Evolutionary conservation across 2,888 invertebrate species (phyloP).

Genomic region (Eupithecia exiguata): DNA sequence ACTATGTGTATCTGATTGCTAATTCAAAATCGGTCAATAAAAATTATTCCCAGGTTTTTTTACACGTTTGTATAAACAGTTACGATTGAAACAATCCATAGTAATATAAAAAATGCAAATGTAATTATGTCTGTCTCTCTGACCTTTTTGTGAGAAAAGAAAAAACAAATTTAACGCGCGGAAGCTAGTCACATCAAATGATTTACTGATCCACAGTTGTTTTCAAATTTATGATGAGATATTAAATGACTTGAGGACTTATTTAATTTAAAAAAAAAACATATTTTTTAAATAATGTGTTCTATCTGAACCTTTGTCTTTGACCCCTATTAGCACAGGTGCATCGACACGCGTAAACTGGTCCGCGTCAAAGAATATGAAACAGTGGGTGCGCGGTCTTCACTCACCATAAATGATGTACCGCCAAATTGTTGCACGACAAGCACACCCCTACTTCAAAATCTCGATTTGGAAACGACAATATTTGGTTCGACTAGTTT

Average conservation of each 20-base stretch:
- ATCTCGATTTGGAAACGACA: slow-evolving; percentile 15
- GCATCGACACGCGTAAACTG: slow-evolving; percentile 64
- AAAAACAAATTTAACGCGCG: too few relatives aligned
- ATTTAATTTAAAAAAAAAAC: background rate
- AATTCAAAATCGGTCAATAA: slow-evolving; percentile 7
- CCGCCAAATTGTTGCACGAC: slow-evolving; percentile 51
- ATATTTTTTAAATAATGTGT: too few relatives aligned
- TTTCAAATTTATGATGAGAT: background rate
- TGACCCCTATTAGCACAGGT: slow-evolving; percentile 60
- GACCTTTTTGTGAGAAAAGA: background rate
- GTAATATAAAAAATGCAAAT: background rate
- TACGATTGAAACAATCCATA: background rate
- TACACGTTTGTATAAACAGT: background rate
- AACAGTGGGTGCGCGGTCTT: slow-evolving; percentile 36
- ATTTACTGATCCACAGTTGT: background rate
- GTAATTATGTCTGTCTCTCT: background rate
- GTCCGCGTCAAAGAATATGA: slow-evolving; percentile 48
- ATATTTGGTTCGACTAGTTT: background rate
- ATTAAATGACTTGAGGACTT: background rate
- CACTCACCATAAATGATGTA: slow-evolving; percentile 63
- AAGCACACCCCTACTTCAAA: slow-evolving; percentile 44
- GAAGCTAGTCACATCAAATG: background rate
- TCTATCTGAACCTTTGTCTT: slow-evolving; percentile 45
- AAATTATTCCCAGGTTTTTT: background rate
- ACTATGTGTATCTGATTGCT: slow-evolving; percentile 17